Conservation (phyloP, 2,113 vertebrate genomes). For the Sorex araneus region DNA sequence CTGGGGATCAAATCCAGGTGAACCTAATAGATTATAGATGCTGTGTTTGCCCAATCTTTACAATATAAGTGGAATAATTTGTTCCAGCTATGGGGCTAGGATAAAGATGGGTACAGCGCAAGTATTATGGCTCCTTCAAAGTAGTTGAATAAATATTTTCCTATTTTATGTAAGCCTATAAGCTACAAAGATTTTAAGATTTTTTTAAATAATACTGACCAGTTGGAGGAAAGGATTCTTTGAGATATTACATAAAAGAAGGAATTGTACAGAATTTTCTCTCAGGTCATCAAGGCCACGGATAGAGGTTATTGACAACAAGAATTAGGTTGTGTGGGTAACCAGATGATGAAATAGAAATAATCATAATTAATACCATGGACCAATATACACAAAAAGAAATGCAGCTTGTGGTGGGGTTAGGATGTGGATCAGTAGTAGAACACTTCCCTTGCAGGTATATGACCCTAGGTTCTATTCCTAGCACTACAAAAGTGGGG, state of each 20-base stretch:
- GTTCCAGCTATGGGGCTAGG: background rate
- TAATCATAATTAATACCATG: slow-evolving; percentile 27
- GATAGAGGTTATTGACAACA: slow-evolving; percentile 35
- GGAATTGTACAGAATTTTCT: slow-evolving; percentile 12
- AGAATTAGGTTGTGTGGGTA: slow-evolving; percentile 5
- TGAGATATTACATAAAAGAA: slow-evolving; percentile 38
- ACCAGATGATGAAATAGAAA: slow-evolving; percentile 9
- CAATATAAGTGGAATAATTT: background rate
- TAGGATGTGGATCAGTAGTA: too few relatives aligned
- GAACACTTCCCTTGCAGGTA: too few relatives aligned
- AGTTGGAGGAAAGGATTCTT: background rate
- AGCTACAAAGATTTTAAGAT: slow-evolving; percentile 42
- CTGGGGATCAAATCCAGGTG: too few relatives aligned
- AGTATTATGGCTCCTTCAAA: background rate
- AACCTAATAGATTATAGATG: background rate
- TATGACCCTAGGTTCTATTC: too few relatives aligned
- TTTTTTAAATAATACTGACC: slow-evolving; percentile 33
- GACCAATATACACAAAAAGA: slow-evolving; percentile 23
- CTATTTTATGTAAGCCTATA: background rate
- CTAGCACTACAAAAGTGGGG: too few relatives aligned
- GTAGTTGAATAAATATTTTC: slow-evolving; percentile 24
- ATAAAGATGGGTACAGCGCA: background rate
- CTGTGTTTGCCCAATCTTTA: background rate
- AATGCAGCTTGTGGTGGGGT: background rate
- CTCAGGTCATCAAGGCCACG: slow-evolving; percentile 40